Base-by-base conservation (phyloP, 2,113 vertebrate species). In the Cygnus atratus region DNA sequence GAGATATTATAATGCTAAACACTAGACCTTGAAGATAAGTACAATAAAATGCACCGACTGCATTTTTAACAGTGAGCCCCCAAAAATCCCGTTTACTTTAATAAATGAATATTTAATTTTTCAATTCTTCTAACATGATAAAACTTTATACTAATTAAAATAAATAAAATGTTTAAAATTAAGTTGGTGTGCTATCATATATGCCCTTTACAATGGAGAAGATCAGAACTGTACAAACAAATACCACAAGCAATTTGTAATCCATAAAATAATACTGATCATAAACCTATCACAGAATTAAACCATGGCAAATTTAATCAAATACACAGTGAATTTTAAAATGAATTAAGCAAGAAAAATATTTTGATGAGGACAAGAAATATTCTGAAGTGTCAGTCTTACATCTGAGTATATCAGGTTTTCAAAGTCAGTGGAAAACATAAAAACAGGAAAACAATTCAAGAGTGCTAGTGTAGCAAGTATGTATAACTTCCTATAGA, bases 111-210 rank as follows among this genome's bases (percentile, higher is more conserved):
- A 95, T 92, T 97, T 95, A 70, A 68, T 97, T 96, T 93, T 86
- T 91, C 87, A 92, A 96, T 97, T 91, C 61, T 58, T 77, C 79
- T 88, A 94, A 91, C 81, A 97, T 58, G 76, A 97, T 95, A 97
- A 92, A 97, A 94, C 84, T 96, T 95, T 89, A 86, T 83, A 96
- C 92, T 94, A 97, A 96, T 97, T 97, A 96, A 97, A 98, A 98
- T 98, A 98, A 98, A 98, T 98, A 98, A 97, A 97, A 91, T 73
- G 89, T 96, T 98, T 84, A 87, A 97, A 97, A 97, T 94, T 93
- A 96, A 75, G 83, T 35, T 85, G 96, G 74, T 81, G 95, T 95
- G 83, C 85, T 97, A 97, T 88, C 90, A 97, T 96, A 96, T 97
- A 97, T 74, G 90, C 92, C 93, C 95, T 94, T 97, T 94, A 96